These are phyloP conservation scores for Bubo scandiacus DNA, from an alignment of 2,113 vertebrate species.

Conservation along the genomic window DNA sequence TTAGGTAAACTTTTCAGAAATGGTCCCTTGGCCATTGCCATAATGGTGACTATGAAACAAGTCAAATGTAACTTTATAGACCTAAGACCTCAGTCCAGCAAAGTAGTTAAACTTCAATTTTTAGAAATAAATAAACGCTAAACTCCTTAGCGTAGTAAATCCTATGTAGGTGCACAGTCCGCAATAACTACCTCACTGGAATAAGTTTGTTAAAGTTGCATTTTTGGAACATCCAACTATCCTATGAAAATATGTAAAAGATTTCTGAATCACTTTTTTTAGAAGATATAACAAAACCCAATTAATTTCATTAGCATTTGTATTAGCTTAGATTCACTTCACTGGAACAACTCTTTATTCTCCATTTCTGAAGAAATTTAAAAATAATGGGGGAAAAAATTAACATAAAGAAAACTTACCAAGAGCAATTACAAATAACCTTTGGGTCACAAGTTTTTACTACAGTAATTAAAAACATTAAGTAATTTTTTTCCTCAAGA, in stretches of 20 bases:
- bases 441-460: background rate
- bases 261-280: background rate
- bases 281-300: background rate
- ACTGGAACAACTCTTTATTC: background rate
- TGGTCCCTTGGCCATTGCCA: background rate
- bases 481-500: background rate
- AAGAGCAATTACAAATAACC: background rate
- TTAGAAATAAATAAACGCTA: background rate
- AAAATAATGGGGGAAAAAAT: background rate
- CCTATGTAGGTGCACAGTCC: background rate
- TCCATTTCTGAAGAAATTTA: background rate
- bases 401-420: background rate
- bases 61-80: background rate
- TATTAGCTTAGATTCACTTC: conserved; percentile 1
- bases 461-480: background rate
- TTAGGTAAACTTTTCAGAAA: background rate
- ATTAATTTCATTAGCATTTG: background rate
- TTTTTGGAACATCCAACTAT: background rate
- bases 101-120: background rate
- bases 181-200: background rate
- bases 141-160: background rate
- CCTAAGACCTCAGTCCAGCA: background rate
- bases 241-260: background rate
- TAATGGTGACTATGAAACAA: background rate
- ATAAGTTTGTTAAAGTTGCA: background rate